These are phyloP conservation scores for Ptychobarbus kaznakovi DNA, from an alignment of 2,797 vertebrate genomes.

Conservation along the genomic window DNA sequence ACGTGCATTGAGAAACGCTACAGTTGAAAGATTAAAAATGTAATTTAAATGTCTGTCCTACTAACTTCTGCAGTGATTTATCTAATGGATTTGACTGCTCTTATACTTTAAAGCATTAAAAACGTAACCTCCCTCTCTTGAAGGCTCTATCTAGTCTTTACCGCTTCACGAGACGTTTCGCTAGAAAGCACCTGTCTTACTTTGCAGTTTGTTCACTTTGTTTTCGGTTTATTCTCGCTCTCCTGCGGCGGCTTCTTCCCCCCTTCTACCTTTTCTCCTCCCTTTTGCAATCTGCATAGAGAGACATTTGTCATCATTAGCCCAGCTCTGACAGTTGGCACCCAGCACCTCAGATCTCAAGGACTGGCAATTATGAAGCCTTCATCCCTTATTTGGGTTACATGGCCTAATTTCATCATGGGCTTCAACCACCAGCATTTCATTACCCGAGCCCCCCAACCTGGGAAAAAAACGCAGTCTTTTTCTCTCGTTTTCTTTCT, in stretches of 20 bases:
- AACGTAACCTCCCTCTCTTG: not conserved
- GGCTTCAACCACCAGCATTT: constrained; percentile 71
- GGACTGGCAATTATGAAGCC: constrained; percentile 92
- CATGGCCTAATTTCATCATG: constrained; percentile 82
- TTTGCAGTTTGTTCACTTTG: constrained; percentile 38
- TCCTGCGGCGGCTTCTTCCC: constrained; percentile 53
- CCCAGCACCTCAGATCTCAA: constrained; percentile 93
- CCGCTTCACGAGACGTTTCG: constrained; percentile 25
- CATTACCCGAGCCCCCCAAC: constrained; percentile 71
- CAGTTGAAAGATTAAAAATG: constrained; percentile 12
- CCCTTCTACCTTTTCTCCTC: constrained; percentile 47
- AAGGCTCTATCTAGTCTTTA: constrained; percentile 22
- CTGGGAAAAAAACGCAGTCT: constrained; percentile 40
- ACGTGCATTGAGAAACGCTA: not conserved
- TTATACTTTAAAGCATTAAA: constrained; percentile 2
- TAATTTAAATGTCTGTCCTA: constrained; percentile 20
- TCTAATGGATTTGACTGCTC: constrained; percentile 18
- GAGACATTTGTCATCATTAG: constrained; percentile 99
- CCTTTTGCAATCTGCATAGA: constrained; percentile 94
- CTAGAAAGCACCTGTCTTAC: constrained; percentile 45
- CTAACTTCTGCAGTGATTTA: constrained; percentile 15
- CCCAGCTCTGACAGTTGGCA: constrained; percentile 98
- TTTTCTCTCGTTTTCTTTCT: constrained; percentile 34
- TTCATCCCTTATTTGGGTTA: constrained; percentile 87
- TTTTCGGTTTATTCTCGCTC: constrained; percentile 37